These are phyloP conservation scores for Cynodonichthys magdalenae DNA, from an alignment of 2,797 vertebrate species.

Conservation along the genomic window DNA sequence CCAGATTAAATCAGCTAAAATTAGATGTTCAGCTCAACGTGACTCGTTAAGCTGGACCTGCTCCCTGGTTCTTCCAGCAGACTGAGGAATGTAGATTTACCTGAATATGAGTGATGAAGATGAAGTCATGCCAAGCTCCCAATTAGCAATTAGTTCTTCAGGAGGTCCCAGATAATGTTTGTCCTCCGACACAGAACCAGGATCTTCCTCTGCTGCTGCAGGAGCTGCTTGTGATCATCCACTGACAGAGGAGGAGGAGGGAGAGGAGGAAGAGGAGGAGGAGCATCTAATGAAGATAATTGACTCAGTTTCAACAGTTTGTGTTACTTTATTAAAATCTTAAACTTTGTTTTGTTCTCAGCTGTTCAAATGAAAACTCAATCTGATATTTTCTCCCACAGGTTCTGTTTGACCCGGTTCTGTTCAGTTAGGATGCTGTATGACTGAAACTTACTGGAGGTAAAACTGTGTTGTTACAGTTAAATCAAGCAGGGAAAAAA, in stretches of 20 bases:
- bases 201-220: background rate
- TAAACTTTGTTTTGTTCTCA: too few species aligned
- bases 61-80: too few species aligned
- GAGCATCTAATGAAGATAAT: too few species aligned
- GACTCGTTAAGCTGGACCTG: conserved; percentile 17
- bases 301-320: too few species aligned
- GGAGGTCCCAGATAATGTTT: background rate
- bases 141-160: background rate
- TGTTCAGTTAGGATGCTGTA: too few species aligned
- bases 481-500: too few species aligned
- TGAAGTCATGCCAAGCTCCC: background rate
- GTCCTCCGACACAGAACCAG: background rate
- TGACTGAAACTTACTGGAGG: too few species aligned
- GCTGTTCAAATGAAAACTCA: too few species aligned
- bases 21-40: conserved; percentile 40
- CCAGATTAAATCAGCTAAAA: conserved; percentile 58
- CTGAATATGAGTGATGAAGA: conserved; percentile 41
- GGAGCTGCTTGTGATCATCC: conserved; percentile 5
- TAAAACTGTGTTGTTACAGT: too few species aligned
- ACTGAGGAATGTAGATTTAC: conserved; percentile 30
- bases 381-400: too few species aligned
- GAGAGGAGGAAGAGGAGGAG: conserved; percentile 3
- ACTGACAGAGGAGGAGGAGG: conserved; percentile 11
- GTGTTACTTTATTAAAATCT: too few species aligned
- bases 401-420: too few species aligned